phyloP scores from a whole-genome alignment of 2,888 invertebrate genomes.

The Ommatoiulus sabulosus region DNA sequence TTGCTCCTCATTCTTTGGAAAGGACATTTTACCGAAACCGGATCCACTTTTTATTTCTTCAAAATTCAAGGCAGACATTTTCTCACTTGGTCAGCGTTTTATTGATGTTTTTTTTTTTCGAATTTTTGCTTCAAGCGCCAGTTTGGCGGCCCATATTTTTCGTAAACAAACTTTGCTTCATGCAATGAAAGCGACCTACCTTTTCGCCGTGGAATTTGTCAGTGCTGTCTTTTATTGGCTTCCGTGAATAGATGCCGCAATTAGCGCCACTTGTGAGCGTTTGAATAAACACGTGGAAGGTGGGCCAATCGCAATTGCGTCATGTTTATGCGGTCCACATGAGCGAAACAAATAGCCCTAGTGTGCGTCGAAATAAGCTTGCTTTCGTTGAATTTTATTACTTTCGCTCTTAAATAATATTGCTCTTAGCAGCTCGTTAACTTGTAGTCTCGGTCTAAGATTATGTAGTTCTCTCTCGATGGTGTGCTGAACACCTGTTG shows the following conservation, averaged over 20 bases:
- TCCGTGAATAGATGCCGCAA: not conserved
- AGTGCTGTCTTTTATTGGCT: not conserved
- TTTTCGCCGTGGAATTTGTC: not conserved
- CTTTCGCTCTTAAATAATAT: constrained; percentile 6
- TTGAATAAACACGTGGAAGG: not conserved
- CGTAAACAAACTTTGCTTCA: not conserved
- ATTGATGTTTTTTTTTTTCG: not conserved
- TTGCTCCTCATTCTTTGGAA: not conserved
- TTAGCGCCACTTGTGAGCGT: not conserved
- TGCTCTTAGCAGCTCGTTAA: not conserved
- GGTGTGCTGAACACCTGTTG: constrained; percentile 42
- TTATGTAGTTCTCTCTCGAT: not conserved
- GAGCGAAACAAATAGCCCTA: not conserved
- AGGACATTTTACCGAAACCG: not conserved
- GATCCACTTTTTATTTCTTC: constrained; percentile 4
- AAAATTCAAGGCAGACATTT: not conserved
- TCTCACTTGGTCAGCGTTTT: not conserved
- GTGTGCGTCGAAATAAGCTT: constrained; percentile 3
- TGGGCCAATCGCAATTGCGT: constrained; percentile 25
- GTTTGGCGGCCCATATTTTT: not conserved
- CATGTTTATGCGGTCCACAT: constrained; percentile 25
- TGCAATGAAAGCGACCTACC: not conserved
- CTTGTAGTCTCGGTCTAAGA: not conserved
- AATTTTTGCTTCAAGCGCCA: not conserved
- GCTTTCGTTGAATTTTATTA: constrained; percentile 15